These are phyloP conservation scores for Epirrita christyi DNA, from an alignment of 2,888 invertebrate genomes.

Conservation along the genomic window DNA sequence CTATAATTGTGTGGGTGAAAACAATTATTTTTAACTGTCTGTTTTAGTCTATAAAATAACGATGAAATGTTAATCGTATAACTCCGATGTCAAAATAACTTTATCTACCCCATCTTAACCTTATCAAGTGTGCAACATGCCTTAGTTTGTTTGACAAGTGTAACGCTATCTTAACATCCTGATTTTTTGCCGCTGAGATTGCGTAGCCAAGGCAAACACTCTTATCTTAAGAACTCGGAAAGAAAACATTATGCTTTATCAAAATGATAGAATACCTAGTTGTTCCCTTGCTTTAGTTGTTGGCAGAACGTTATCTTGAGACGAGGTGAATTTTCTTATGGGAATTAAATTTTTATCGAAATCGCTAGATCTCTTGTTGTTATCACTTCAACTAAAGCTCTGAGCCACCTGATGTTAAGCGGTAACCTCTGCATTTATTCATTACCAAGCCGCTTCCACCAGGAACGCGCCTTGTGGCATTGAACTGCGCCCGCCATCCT, in stretches of 20 bases:
- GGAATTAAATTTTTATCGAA: constrained; percentile 25
- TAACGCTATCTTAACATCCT: constrained; percentile 69
- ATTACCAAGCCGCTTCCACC: no score
- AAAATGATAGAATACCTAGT: constrained; percentile 59
- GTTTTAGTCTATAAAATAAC: no score
- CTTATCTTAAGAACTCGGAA: constrained; percentile 65
- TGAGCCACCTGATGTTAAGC: no score
- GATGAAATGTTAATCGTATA: no score
- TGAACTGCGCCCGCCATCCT: no score
- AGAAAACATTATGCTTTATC: constrained; percentile 65
- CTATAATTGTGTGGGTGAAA: no score
- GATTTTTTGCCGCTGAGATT: constrained; percentile 71
- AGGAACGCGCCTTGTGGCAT: no score
- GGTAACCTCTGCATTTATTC: no score
- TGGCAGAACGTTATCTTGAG: constrained; percentile 33
- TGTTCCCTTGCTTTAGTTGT: constrained; percentile 37
- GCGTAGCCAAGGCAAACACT: constrained; percentile 68
- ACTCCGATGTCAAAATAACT: background rate
- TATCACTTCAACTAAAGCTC: background rate
- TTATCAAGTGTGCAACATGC: constrained; percentile 13
- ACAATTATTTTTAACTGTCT: no score
- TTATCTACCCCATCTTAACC: constrained; percentile 9
- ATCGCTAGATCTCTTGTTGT: constrained; percentile 2
- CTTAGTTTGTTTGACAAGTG: constrained; percentile 49
- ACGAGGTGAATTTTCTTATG: constrained; percentile 30